A percentile compares a stretch with the other conserved stretches of the same genome.
phyloP scores from a whole-genome alignment of 2,888 invertebrate species.

The Quadroppia sp. region DNA sequence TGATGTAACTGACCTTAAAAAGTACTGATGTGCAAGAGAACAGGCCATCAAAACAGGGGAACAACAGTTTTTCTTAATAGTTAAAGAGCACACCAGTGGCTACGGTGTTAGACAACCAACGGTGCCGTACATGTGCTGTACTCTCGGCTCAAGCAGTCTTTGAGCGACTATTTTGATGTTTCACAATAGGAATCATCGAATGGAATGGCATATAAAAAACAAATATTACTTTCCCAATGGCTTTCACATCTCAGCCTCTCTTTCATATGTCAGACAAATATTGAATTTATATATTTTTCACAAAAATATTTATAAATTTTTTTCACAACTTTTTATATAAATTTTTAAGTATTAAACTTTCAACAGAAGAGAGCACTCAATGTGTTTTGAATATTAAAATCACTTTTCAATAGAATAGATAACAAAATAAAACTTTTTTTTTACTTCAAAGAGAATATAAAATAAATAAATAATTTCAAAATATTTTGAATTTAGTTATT shows the following conservation, averaged over 20 bases:
- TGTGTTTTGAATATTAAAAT: too few species aligned
- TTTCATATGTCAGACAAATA: too few species aligned
- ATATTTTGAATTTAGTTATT: too few species aligned
- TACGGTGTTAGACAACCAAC: slow-evolving; percentile 22
- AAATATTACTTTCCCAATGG: slow-evolving; percentile 3
- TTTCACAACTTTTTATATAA: too few species aligned
- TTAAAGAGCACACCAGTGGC: not conserved
- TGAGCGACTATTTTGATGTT: not conserved
- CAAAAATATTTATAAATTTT: too few species aligned
- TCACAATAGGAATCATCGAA: slow-evolving; percentile 16
- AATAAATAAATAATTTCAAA: too few species aligned
- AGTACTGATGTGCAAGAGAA: slow-evolving; percentile 14
- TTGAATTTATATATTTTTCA: too few species aligned
- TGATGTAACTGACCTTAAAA: slow-evolving; percentile 22
- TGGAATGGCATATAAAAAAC: not conserved
- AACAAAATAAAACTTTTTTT: too few species aligned
- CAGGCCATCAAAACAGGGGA: not conserved
- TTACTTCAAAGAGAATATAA: too few species aligned
- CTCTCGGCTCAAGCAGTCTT: not conserved
- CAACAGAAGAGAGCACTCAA: too few species aligned
- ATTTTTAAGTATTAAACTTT: too few species aligned
- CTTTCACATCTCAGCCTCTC: not conserved
- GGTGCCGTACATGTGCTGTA: not conserved
- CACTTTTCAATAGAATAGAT: too few species aligned
- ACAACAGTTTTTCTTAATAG: not conserved